A percentile compares a stretch with the other conserved stretches of the same genome.
Conservation (phyloP, 2,888 invertebrate species). For the Drymonia ruficornis region DNA sequence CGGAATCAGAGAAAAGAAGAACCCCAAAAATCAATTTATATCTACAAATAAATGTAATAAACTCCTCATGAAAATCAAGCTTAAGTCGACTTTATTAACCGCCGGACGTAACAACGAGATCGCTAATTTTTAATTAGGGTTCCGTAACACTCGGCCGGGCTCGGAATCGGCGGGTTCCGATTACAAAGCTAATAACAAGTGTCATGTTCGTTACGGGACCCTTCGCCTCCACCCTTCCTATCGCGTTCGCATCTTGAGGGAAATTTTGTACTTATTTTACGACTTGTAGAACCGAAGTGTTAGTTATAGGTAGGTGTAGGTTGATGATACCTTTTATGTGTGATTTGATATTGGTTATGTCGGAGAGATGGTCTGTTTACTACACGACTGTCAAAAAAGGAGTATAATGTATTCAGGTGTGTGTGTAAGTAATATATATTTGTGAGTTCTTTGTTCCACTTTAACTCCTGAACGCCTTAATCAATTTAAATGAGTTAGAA, state of each 20-base stretch:
- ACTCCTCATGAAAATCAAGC: slow-evolving; percentile 17
- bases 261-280: slow-evolving; percentile 14
- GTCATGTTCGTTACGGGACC: slow-evolving; percentile 58
- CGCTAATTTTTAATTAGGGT: slow-evolving; percentile 70
- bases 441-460: too few relatives aligned
- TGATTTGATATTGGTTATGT: neutral
- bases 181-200: slow-evolving; percentile 80
- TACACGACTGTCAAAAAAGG: too few relatives aligned
- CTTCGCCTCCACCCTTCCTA: slow-evolving; percentile 24
- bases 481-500: too few relatives aligned
- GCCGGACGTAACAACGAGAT: slow-evolving; percentile 54
- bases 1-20: too few relatives aligned
- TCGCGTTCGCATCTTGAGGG: slow-evolving; percentile 18
- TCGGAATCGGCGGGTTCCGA: slow-evolving; percentile 58
- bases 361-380: too few relatives aligned
- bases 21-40: too few relatives aligned
- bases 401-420: too few relatives aligned
- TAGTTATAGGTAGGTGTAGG: neutral
- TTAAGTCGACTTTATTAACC: slow-evolving; percentile 53
- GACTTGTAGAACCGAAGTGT: slow-evolving; percentile 5
- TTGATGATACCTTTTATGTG: neutral
- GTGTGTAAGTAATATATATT: too few relatives aligned
- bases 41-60: neutral
- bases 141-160: slow-evolving; percentile 38
- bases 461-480: too few relatives aligned